Evolutionary conservation across 2,113 vertebrate species (phyloP), one percentile per base, ranked within the genome.

Genomic region (Ptilonorhynchus violaceus): DNA sequence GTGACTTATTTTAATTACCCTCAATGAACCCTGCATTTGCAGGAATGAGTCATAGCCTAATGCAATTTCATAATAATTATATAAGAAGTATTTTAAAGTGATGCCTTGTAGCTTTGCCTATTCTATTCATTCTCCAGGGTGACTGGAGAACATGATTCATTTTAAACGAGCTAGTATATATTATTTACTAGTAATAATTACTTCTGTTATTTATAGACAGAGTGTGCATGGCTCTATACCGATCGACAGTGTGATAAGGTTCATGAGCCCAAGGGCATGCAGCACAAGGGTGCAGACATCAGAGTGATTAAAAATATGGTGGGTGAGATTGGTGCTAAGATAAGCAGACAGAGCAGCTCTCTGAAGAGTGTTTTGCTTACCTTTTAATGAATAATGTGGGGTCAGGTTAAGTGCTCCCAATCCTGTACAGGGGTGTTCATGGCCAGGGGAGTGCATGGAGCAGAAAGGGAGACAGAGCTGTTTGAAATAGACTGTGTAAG

Each of bases 1-100:
- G 76, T 93, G 94, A 92, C 94, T 87, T 92, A 97, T 85, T 97
- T 96, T 97, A 97, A 98, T 98, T 97, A 97, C 69, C 84, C 69
- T 90, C 90, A 83, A 72, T 78, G 91, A 97, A 96, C 89, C 87
- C 93, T 96, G 77, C 96, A 90, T 95, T 96, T 96, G 81, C 95
- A 97, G 96, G 83, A 78, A 89, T 97, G 97, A 98, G 78, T 98
- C 97, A 98, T 15, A 86, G 66, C 49, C 50, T 94, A 97, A 96
- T 96, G 95, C 4, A 60, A 95, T 97, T 98, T 97, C 96, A 97
- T 96, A 95, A 94, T n/a, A 81, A 87, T 91, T 96, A 92, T 89
- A 91, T 94, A 83, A 96, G 92, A 90, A 91, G 86, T 74, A 73
- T 92, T 95, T 96, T 89, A 74, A 95, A 93, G 80, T 73, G 86